These are phyloP conservation scores for Nebria brevicollis DNA, from an alignment of 2,888 invertebrate species.

Conservation along the genomic window DNA sequence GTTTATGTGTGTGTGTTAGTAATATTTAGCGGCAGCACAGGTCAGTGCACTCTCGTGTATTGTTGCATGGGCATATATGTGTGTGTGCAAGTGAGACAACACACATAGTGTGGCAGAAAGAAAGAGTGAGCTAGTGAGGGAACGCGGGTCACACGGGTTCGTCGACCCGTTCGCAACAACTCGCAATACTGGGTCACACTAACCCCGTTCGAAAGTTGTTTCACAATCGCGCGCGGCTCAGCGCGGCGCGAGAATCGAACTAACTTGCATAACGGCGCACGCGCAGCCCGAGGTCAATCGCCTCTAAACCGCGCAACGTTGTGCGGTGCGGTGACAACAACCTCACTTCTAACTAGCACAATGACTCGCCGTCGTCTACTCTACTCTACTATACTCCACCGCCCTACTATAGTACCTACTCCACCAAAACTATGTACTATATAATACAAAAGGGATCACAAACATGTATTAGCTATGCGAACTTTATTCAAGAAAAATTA, in stretches of 20 bases:
- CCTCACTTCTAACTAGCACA: slow-evolving; percentile 43
- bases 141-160: slow-evolving; percentile 48
- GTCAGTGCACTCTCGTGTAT: slow-evolving; percentile 37
- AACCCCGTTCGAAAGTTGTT: slow-evolving; percentile 57
- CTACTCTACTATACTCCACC: not conserved
- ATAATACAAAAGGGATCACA: too few species aligned
- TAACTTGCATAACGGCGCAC: slow-evolving; percentile 57
- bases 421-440: not conserved
- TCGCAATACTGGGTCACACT: slow-evolving; percentile 46
- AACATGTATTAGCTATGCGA: too few species aligned
- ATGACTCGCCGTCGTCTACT: slow-evolving; percentile 29
- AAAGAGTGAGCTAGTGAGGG: slow-evolving; percentile 9
- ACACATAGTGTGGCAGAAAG: not conserved
- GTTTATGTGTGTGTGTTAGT: slow-evolving; percentile 19
- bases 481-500: too few species aligned
- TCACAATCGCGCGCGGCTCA: slow-evolving; percentile 40
- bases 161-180: slow-evolving; percentile 48
- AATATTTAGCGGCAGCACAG: slow-evolving; percentile 21
- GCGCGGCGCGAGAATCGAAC: not conserved
- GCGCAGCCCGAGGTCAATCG: slow-evolving; percentile 47
- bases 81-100: slow-evolving; percentile 31
- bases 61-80: slow-evolving; percentile 15
- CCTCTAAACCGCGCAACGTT: slow-evolving; percentile 24
- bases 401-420: slow-evolving; percentile 45
- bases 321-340: slow-evolving; percentile 38